Base-by-base conservation (phyloP, 2,113 vertebrate genomes). In the Amia ocellicauda region DNA sequence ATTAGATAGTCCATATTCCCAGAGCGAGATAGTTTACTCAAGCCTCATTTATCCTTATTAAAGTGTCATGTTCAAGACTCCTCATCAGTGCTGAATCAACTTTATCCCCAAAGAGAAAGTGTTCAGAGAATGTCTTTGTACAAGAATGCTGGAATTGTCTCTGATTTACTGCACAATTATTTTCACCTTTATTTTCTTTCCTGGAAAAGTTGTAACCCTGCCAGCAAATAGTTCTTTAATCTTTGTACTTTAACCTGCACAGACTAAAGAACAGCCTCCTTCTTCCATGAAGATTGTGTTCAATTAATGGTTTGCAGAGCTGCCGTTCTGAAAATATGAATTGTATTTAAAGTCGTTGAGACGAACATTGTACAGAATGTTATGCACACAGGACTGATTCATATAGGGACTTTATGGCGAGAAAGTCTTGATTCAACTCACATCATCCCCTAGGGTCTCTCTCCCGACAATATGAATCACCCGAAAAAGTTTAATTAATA, bases 311-410 rank as follows among this genome's bases (percentile, higher is more conserved):
- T 31, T 58, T 22, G 51, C 68, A 69, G 68, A n/a, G 57, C 40
- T 62, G 60, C 28, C 22, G n/a, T 55, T 76, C 74, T 60, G 71
- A n/a, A n/a, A n/a, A n/a, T 70, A 51, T 62, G 14, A 26, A 43
- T 27, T 58, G 41, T 41, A 20, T 54, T 61, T 45, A 63, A 54
- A 47, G 61, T 52, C 63, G 45, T 19, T 63, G 40, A 62, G 53
- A 20, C 41, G n/a, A 28, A 40, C 63, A 55, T 55, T 36, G 27
- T 29, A 36, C 56, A 19, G 31, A 36, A 36, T 7, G 41, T 31
- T 41, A 31, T 56, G 31, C 63, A 41, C 64, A 67, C 56, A 4
- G 68, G 63, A 62, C 67, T 54, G 72, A 63, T 58, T 71, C 61
- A 67, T 28, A 53, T 23, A 36, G 62, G 45, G 66, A 40, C 29